Conservation (phyloP, 2,113 vertebrate genomes). For the Pangasianodon gigas region DNA sequence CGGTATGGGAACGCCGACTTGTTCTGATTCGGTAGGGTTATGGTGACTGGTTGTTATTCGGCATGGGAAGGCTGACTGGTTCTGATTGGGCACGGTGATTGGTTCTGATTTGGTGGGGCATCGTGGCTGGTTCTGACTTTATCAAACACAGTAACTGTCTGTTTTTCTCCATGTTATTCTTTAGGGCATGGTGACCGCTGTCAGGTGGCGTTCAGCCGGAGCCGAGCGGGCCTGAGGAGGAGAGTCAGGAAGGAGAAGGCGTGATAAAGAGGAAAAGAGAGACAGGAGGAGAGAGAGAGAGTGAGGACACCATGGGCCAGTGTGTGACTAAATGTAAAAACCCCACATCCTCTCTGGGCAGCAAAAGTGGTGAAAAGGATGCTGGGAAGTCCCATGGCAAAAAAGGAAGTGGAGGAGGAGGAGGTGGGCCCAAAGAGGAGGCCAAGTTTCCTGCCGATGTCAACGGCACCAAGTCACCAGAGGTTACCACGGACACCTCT, state of each 20-base stretch:
- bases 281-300: slow-evolving; percentile 57
- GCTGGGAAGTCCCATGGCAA: slow-evolving; percentile 87
- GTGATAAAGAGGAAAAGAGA: slow-evolving; percentile 26
- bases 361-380: slow-evolving; percentile 97
- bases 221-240: slow-evolving; percentile 76
- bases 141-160: neutral
- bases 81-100: neutral
- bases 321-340: slow-evolving; percentile 99
- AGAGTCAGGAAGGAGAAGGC: slow-evolving; percentile 63
- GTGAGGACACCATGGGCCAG: slow-evolving; percentile 90
- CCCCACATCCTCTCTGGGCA: slow-evolving; percentile 95
- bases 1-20: too few relatives aligned
- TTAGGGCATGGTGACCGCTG: slow-evolving; percentile 89
- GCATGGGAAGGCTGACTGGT: too few relatives aligned
- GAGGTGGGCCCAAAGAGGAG: slow-evolving; percentile 84
- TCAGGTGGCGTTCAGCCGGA: slow-evolving; percentile 67
- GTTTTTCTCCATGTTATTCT: slow-evolving; percentile 51
- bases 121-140: neutral
- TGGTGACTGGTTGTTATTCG: too few relatives aligned
- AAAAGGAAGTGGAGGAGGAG: slow-evolving; percentile 74
- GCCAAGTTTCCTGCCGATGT: slow-evolving; percentile 84
- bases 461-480: slow-evolving; percentile 91
- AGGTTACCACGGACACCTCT: slow-evolving; percentile 78
- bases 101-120: neutral
- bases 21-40: too few relatives aligned